Base-by-base conservation (phyloP, 2,888 invertebrate species). In the Oscheius sp. region DNA sequence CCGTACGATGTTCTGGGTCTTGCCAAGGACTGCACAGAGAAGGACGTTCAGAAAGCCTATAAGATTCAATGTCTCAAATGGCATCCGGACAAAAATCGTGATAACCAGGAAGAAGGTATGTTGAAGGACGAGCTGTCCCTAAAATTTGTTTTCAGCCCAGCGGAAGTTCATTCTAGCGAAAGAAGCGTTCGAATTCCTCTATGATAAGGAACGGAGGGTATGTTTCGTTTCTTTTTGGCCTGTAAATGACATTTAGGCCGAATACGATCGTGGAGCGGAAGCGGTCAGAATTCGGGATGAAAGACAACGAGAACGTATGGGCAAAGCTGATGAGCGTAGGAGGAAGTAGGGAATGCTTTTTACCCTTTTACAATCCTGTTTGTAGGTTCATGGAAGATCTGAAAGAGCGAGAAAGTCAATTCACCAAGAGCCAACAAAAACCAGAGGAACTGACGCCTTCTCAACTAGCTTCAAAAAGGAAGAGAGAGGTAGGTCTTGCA, bases 11-110 rank as follows among this genome's bases (percentile, higher is more conserved):
- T 81, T n/a, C 76, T 84, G 29, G 77, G 66, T 29, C 51, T 84
- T 47, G 60, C 80, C 53, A 82, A 75, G 47, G 77, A 75, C 60
- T 80, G 80, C 47, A 77, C 79, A 29, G 84, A 84, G 3, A 81
- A 78, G 48, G 84, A 84, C 5, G 79, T 84, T 33, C 78, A 81
- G 50, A 82, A 84, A 58, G 84, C 84, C 11, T 82, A 84, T 60
- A 76, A 80, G 48, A 55, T 74, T 48, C 82, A 80, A 47, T 84
- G 84, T 71, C 77, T 84, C 47, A 82, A 81, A 58, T 84, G 82
- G 82, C 84, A 84, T 81, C 84, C 84, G 10, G 84, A 84, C 63
- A 84, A 84, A 66, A 84, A 84, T 68, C 70, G 76, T 58, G 71
- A 79, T 53, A 84, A 82, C 55, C 75, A 81, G 42, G 84, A 82